phyloP scores from a whole-genome alignment of 2,797 vertebrate genomes.

The Pampus argenteus region DNA sequence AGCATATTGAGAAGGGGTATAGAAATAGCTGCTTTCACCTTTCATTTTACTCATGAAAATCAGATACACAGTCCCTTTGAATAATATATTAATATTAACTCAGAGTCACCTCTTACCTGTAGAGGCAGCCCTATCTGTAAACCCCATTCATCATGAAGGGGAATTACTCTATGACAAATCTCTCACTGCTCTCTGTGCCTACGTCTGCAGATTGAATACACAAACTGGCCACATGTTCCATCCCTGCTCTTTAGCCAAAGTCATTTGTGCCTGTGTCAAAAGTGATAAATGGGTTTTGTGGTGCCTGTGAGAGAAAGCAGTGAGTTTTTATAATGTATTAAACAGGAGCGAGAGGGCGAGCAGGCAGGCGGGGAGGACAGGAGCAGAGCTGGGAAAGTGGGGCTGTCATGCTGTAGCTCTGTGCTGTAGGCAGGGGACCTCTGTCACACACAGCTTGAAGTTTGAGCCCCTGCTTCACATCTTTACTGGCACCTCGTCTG shows the following conservation, averaged over 20 bases:
- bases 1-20: not conserved
- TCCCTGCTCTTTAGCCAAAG: conserved; percentile 80
- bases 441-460: conserved; percentile 69
- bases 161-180: conserved; percentile 68
- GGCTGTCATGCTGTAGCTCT: conserved; percentile 62
- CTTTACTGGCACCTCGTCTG: conserved; percentile 70
- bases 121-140: conserved; percentile 38
- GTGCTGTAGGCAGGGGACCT: conserved; percentile 65
- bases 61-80: conserved; percentile 22
- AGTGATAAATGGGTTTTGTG: conserved; percentile 84
- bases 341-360: conserved; percentile 58
- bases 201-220: conserved; percentile 70
- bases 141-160: conserved; percentile 70
- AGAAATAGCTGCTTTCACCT: conserved; percentile 23
- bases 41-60: conserved; percentile 24
- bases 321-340: conserved; percentile 76
- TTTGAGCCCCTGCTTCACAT: conserved; percentile 64
- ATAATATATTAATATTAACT: conserved; percentile 52
- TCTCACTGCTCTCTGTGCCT: conserved; percentile 33
- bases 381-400: conserved; percentile 43
- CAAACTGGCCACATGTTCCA: conserved; percentile 72
- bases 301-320: conserved; percentile 69
- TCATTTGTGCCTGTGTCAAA: conserved; percentile 82
- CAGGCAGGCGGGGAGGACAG: conserved; percentile 39
- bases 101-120: conserved; percentile 60